These are phyloP conservation scores for Perca flavescens DNA, from an alignment of 2,113 vertebrate species.

Conservation along the genomic window DNA sequence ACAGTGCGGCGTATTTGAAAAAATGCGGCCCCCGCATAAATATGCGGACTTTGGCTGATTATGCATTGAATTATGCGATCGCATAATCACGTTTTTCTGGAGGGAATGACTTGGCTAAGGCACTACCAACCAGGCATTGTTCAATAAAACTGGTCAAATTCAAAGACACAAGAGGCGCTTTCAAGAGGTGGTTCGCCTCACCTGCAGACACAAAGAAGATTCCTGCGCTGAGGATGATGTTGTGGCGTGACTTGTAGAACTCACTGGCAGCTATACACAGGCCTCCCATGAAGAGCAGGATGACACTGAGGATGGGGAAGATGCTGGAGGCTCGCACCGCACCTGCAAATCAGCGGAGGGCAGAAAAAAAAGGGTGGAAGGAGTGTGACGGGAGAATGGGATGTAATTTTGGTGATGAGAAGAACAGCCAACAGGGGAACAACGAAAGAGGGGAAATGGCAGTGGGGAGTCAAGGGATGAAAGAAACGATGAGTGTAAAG, in stretches of 20 bases:
- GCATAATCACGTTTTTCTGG: too few relatives aligned
- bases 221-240: slow-evolving; percentile 99
- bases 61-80: too few relatives aligned
- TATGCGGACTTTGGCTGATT: too few relatives aligned
- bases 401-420: slow-evolving; percentile 30
- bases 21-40: too few relatives aligned
- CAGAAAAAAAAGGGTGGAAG: too few relatives aligned
- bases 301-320: slow-evolving; percentile 99
- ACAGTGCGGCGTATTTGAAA: too few relatives aligned
- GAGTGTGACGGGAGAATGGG: not conserved
- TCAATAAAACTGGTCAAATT: too few relatives aligned
- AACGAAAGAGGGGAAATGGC: slow-evolving; percentile 15
- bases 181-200: slow-evolving; percentile 71
- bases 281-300: slow-evolving; percentile 99
- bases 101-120: too few relatives aligned
- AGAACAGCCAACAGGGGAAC: slow-evolving; percentile 13
- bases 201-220: slow-evolving; percentile 99
- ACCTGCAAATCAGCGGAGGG: slow-evolving; percentile 82
- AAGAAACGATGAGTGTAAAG: slow-evolving; percentile 6
- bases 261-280: slow-evolving; percentile 99
- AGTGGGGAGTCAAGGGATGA: not conserved
- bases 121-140: too few relatives aligned
- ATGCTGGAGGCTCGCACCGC: slow-evolving; percentile 99
- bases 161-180: too few relatives aligned
- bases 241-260: slow-evolving; percentile 99